Conservation (phyloP, 1,140 invertebrate species). For the Drosophila tani region DNA sequence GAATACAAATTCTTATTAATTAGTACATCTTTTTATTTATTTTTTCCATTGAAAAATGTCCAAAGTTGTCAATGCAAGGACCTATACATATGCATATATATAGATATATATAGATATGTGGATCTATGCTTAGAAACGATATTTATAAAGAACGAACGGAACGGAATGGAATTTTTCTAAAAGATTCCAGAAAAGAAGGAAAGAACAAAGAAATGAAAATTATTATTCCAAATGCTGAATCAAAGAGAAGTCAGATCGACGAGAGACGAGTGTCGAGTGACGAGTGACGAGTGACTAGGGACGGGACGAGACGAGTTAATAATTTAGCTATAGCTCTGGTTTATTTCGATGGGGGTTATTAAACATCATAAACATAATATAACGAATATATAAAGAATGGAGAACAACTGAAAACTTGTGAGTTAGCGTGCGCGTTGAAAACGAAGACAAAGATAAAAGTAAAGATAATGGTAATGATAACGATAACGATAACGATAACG, state of each 20-base stretch:
- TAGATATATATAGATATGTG: conserved; percentile 46
- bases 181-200: conserved; percentile 54
- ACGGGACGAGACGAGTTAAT: conserved; percentile 22
- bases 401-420: conserved; percentile 51
- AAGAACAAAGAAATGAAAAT: conserved; percentile 38
- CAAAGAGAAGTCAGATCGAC: conserved; percentile 30
- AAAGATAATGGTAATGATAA: conserved; percentile 35
- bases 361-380: conserved; percentile 33
- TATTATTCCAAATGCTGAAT: conserved; percentile 72
- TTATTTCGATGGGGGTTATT: conserved; percentile 47
- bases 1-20: conserved; percentile 34
- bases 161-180: conserved; percentile 72
- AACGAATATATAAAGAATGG: conserved; percentile 13
- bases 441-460: conserved; percentile 59
- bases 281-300: too few relatives aligned
- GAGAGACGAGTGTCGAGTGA: background rate
- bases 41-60: conserved; percentile 61
- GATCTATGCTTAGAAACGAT: conserved; percentile 56
- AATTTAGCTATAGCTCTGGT: conserved; percentile 56
- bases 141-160: conserved; percentile 66
- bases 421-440: conserved; percentile 77
- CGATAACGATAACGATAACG: conserved; percentile 19
- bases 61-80: conserved; percentile 74
- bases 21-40: conserved; percentile 8
- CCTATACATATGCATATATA: conserved; percentile 50